phyloP scores from a whole-genome alignment of 1,140 invertebrate genomes.

The Steinernema khuongi region DNA sequence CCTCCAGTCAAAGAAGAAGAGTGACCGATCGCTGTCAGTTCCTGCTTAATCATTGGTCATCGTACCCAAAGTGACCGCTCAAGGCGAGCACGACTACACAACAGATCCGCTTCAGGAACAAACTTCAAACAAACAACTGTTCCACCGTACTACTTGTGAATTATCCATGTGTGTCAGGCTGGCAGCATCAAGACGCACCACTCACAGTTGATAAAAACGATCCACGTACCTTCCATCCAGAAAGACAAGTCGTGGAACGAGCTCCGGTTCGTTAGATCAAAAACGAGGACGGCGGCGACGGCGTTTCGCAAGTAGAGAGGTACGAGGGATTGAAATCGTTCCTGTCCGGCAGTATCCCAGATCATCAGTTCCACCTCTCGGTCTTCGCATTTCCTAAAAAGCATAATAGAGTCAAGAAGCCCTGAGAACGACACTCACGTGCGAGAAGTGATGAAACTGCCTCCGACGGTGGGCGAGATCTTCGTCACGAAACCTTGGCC shows the following conservation, averaged over 20 bases:
- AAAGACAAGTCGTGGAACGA: constrained; percentile 66
- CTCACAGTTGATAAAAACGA: too few relatives aligned
- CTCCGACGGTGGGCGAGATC: constrained; percentile 3
- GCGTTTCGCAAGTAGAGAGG: constrained; percentile 96
- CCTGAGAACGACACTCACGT: not conserved
- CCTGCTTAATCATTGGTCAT: too few relatives aligned
- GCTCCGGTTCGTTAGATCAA: constrained; percentile 92
- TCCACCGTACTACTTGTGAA: too few relatives aligned
- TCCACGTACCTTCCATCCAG: not conserved
- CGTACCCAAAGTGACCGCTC: not conserved
- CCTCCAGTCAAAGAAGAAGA: too few relatives aligned
- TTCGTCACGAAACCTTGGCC: constrained; percentile 14
- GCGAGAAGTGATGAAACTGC: constrained; percentile 15
- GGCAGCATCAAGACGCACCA: too few relatives aligned
- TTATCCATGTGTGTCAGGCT: too few relatives aligned
- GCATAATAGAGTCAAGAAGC: not conserved
- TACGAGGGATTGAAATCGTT: constrained; percentile 86
- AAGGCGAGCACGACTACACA: too few relatives aligned
- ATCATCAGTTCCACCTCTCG: constrained; percentile 93
- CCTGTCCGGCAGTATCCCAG: constrained; percentile 70
- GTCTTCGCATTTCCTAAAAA: constrained; percentile 65
- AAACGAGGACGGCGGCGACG: constrained; percentile 90
- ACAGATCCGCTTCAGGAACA: too few relatives aligned
- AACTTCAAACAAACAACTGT: too few relatives aligned
- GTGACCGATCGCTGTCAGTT: too few relatives aligned